Evolutionary conservation across 2,797 vertebrate genomes (phyloP).

Genomic region (Rhinichthys osculus): DNA sequence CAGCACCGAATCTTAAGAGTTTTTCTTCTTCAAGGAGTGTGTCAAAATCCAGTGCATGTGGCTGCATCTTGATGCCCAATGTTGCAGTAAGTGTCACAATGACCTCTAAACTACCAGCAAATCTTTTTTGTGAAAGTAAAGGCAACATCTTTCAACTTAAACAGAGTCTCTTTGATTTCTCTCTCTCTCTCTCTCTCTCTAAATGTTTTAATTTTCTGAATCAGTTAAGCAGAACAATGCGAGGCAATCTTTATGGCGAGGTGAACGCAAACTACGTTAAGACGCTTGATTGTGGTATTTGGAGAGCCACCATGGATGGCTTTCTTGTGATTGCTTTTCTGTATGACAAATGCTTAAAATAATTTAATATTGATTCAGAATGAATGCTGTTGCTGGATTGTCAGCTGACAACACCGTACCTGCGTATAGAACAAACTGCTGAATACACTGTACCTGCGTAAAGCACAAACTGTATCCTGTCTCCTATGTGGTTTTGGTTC

Average conservation of each 20-base stretch:
- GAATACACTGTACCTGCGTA: constrained; percentile 85
- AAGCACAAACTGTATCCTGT: constrained; percentile 89
- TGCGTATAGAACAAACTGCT: constrained; percentile 88
- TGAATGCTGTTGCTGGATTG: constrained; percentile 25
- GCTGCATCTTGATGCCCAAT: constrained; percentile 41
- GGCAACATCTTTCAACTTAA: constrained; percentile 61
- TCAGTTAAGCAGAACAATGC: constrained; percentile 78
- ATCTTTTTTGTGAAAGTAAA: constrained; percentile 57
- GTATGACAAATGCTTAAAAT: constrained; percentile 33
- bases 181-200: constrained; percentile 53
- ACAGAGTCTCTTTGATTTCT: constrained; percentile 63
- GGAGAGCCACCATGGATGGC: constrained; percentile 27
- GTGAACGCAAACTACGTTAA: constrained; percentile 59
- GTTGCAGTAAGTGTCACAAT: constrained; percentile 26
- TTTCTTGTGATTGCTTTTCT: constrained; percentile 44
- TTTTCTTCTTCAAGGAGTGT: constrained; percentile 12
- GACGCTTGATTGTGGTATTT: constrained; percentile 60
- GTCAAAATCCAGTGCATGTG: constrained; percentile 44
- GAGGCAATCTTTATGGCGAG: constrained; percentile 68
- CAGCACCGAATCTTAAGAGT: background rate
- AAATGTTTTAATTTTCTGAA: constrained; percentile 80
- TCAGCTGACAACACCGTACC: constrained; percentile 74
- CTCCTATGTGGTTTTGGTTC: constrained; percentile 79
- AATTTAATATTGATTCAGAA: constrained; percentile 16
- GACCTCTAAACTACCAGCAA: constrained; percentile 59